Evolutionary conservation across 2,797 vertebrate genomes (phyloP).

Genomic region (Holocentrus rufus): DNA sequence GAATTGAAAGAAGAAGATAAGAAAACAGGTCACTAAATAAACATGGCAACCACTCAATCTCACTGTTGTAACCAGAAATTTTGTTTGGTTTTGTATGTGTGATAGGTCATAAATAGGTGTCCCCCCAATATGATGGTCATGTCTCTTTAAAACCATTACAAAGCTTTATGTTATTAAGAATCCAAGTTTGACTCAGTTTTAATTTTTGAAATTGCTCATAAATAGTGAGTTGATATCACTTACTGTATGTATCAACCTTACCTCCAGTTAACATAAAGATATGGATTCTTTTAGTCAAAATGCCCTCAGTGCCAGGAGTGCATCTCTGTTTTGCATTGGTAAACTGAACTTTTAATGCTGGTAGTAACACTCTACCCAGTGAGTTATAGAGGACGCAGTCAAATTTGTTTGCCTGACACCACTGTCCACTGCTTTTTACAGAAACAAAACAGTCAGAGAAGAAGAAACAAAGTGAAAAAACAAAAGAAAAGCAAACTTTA

Average conservation of each 20-base stretch:
- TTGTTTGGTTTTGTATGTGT: no score
- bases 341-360: no score
- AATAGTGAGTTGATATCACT: no score
- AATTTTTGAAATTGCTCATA: no score
- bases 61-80: no score
- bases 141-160: no score
- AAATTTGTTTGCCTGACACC: background rate
- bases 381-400: background rate
- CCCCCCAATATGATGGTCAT: no score
- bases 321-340: background rate
- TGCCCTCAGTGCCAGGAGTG: background rate
- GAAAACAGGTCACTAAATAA: conserved; percentile 79
- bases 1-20: conserved; percentile 77
- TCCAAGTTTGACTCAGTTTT: no score
- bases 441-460: conserved; percentile 86
- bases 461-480: conserved; percentile 91
- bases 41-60: background rate
- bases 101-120: no score
- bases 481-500: conserved; percentile 88
- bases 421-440: conserved; percentile 51
- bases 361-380: background rate
- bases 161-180: no score
- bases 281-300: background rate
- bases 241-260: no score
- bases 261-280: no score